Conservation (phyloP, 2,888 invertebrate species). For the Thereva nobilitata region DNA sequence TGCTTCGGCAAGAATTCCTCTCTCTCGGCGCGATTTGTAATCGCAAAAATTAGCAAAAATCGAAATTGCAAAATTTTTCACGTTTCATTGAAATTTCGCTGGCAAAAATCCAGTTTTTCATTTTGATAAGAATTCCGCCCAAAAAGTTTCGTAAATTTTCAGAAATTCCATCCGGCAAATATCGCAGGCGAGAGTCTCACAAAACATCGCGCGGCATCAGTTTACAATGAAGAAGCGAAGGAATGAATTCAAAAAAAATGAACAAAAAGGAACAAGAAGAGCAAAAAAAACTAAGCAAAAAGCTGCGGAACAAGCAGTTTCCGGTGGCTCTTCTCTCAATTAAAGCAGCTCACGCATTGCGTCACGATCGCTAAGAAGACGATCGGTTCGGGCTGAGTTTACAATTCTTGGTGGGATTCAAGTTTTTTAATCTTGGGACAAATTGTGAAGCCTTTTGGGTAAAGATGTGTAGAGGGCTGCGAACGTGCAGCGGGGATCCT, state of each 20-base stretch:
- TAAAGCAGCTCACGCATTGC: not conserved
- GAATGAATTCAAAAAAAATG: not conserved
- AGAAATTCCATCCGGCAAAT: not conserved
- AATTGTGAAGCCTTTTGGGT: too few species aligned
- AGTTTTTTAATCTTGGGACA: too few species aligned
- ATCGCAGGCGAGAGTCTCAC: not conserved
- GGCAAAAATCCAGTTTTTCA: too few species aligned
- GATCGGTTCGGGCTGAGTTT: not conserved
- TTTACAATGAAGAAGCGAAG: not conserved
- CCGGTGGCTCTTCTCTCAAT: constrained; percentile 32
- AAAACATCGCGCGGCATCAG: not conserved
- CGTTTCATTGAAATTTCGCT: too few species aligned
- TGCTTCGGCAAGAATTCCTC: too few species aligned
- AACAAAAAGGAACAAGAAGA: not conserved
- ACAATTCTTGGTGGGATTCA: too few species aligned
- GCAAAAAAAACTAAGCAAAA: constrained; percentile 1
- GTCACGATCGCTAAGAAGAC: not conserved
- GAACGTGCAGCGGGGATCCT: too few species aligned
- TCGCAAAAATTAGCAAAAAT: too few species aligned
- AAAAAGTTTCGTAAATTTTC: not conserved
- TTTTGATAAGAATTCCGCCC: too few species aligned
- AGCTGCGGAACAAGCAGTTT: constrained; percentile 37
- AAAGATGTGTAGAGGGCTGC: too few species aligned
- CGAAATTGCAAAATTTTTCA: too few species aligned
- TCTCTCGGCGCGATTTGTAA: too few species aligned